Percentiles rank a stretch among this genome's conserved stretches.
These are phyloP conservation scores for Shargacucullia verbasci DNA, from an alignment of 2,888 invertebrate genomes.

Conservation along the genomic window DNA sequence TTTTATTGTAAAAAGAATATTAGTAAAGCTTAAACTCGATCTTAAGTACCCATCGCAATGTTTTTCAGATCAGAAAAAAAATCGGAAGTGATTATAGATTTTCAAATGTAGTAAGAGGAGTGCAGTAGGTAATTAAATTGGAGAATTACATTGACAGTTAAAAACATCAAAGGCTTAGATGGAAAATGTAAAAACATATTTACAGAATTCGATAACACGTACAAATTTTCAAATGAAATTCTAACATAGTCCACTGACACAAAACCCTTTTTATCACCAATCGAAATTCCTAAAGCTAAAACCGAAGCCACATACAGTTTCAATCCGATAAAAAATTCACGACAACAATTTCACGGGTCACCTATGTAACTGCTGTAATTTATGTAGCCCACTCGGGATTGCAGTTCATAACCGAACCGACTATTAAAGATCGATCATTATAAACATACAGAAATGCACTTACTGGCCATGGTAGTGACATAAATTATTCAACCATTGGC, in stretches of 20 bases:
- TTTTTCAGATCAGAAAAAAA: too few relatives aligned
- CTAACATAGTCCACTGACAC: neutral
- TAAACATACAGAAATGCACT: constrained; percentile 56
- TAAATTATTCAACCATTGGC: constrained; percentile 75
- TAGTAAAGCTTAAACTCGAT: too few relatives aligned
- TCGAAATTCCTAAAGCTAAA: neutral
- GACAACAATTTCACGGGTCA: constrained; percentile 11
- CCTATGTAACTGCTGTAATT: constrained; percentile 38
- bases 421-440: constrained; percentile 45
- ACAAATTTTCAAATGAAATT: constrained; percentile 7
- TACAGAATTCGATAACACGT: neutral
- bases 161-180: too few relatives aligned
- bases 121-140: too few relatives aligned
- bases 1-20: too few relatives aligned
- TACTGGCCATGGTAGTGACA: constrained; percentile 61
- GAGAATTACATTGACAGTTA: too few relatives aligned
- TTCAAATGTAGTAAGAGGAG: too few relatives aligned
- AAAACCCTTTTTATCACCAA: neutral
- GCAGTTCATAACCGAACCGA: constrained; percentile 20
- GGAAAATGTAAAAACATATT: too few relatives aligned
- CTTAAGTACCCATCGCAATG: too few relatives aligned
- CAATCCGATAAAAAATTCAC: constrained; percentile 26
- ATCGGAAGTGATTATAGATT: too few relatives aligned
- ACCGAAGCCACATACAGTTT: constrained; percentile 24
- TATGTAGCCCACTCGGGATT: constrained; percentile 16